Base-by-base conservation (phyloP, 1,140 invertebrate genomes). In the Lordiphosa mommai region DNA sequence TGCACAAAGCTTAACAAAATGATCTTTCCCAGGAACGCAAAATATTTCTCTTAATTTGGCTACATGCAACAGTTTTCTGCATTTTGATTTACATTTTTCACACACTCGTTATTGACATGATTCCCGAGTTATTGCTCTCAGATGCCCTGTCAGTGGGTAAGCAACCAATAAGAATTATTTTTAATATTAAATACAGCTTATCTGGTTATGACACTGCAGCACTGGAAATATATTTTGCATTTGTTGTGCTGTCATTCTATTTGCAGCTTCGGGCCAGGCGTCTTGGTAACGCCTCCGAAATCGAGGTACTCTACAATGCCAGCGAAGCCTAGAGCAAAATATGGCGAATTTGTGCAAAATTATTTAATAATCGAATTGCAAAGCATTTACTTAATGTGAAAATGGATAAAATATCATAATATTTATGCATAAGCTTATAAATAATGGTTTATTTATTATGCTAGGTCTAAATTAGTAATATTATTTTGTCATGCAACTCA, bases 251-350 rank as follows among this genome's bases (percentile, higher is more conserved):
- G 0, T 63, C 63, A 0, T 69, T 58, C 8, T 68, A 72, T 23
- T 10, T 41, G 16, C 57, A 76, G 6, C n/a, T 84, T 7, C 16
- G 14, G 29, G 1, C 36, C 6, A 41, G 36, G 10, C 16, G 7
- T 5, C 34, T 12, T 5, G 38, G 3, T 0, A 17, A n/a, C 3
- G 2, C 5, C 13, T n/a, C 43, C 1, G 61, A 64, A 12, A 30
- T 56, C n/a, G 53, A 84, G 37, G 72, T 82, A 0, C 71, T 82
- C 3, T 82, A 32, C 33, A 64, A 29, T 3, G 30, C 5, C 2
- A 55, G 16, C 10, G 55, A 49, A 1, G 34, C 10, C 1, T 67
- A 52, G 12, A 20, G 5, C 12, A n/a, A 9, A 5, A 47, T 23
- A 12, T 47, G 14, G 6, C 5, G 1, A 6, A 23, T 36, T 8